Conservation (phyloP, 2,113 vertebrate genomes). For the Rattus rattus region DNA sequence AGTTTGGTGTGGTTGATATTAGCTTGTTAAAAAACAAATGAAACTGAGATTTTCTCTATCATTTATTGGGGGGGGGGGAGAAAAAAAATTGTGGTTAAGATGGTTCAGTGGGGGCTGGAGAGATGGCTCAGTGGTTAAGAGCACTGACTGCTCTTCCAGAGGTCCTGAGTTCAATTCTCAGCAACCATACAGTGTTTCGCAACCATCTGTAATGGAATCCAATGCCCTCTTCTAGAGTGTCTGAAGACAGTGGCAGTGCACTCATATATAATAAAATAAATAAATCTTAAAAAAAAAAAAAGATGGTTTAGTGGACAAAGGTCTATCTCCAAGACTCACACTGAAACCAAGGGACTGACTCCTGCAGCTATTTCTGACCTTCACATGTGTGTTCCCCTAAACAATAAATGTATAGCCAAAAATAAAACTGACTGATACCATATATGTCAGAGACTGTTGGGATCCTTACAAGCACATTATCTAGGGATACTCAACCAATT, state of each 20-base stretch:
- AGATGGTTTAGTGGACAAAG: not conserved
- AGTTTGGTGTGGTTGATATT: slow-evolving; percentile 96
- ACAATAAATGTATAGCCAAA: not conserved
- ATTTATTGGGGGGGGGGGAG: not conserved
- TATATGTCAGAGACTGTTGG: not conserved
- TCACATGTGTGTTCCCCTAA: not conserved
- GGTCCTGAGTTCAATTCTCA: no score
- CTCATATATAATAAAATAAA: no score
- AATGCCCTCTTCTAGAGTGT: no score
- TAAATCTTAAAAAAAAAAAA: slow-evolving; percentile 78
- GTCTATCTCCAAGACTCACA: not conserved
- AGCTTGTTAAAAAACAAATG: slow-evolving; percentile 89
- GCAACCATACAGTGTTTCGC: no score
- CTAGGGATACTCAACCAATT: not conserved
- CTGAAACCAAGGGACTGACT: not conserved
- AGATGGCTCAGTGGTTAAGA: no score
- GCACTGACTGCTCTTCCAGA: no score
- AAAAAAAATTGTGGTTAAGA: slow-evolving; percentile 86
- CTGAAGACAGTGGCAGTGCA: no score
- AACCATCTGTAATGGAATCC: no score
- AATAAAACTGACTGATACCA: not conserved
- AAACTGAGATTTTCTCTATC: slow-evolving; percentile 89
- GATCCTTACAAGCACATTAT: not conserved
- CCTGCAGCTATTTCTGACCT: not conserved
- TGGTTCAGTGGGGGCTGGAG: not conserved